phyloP scores from a whole-genome alignment of 2,888 invertebrate species.

The Neria commutata region DNA sequence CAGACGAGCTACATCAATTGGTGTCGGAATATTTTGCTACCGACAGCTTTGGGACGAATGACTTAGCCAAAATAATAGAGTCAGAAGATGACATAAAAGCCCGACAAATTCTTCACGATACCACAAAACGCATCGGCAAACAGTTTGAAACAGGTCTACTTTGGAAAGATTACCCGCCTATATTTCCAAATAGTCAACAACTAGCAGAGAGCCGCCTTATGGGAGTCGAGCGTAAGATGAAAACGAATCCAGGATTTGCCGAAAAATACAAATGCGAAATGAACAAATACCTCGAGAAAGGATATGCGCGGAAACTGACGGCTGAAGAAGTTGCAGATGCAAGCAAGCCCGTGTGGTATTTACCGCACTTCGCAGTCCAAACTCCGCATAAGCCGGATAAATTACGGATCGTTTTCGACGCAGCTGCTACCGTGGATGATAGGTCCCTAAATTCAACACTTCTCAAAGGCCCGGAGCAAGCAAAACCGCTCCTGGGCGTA shows the following conservation, averaged over 20 bases:
- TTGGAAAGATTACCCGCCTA: conserved; percentile 13
- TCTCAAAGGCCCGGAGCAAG: conserved; percentile 45
- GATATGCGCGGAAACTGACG: conserved; percentile 30
- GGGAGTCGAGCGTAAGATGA: conserved; percentile 29
- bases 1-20: neutral
- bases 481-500: conserved; percentile 10
- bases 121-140: conserved; percentile 16
- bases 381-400: conserved; percentile 41
- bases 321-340: conserved; percentile 25
- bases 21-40: conserved; percentile 16
- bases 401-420: conserved; percentile 45
- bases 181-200: conserved; percentile 22
- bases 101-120: conserved; percentile 6
- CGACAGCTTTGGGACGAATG: conserved; percentile 7
- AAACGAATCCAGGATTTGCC: conserved; percentile 19
- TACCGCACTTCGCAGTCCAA: conserved; percentile 42
- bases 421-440: conserved; percentile 40
- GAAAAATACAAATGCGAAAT: conserved; percentile 27
- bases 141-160: conserved; percentile 25
- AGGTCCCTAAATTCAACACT: conserved; percentile 36
- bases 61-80: conserved; percentile 1
- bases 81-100: conserved; percentile 18
- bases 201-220: conserved; percentile 28
- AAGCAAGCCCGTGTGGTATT: conserved; percentile 36
- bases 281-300: conserved; percentile 30